Percentiles rank a stretch among this genome's conserved stretches.
Evolutionary conservation across 2,797 vertebrate species (phyloP).

Genomic region (Liasis olivaceus): DNA sequence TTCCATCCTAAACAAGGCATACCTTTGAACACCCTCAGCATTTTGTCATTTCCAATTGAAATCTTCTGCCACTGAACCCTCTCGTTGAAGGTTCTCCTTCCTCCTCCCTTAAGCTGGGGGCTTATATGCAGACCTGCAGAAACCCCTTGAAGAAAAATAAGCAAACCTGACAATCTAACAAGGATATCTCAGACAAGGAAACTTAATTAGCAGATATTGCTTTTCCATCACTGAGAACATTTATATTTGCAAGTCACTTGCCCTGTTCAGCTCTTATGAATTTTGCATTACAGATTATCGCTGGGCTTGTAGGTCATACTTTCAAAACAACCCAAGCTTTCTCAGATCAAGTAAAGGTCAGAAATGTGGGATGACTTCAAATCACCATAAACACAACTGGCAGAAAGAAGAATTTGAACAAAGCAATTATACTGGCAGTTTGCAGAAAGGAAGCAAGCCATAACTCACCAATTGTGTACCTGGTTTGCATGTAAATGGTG

Average conservation of each 20-base stretch:
- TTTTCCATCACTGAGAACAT: neutral
- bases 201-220: conserved; percentile 30
- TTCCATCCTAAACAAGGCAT: neutral
- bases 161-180: neutral
- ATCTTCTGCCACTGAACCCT: too few relatives aligned
- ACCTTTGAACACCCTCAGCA: too few relatives aligned
- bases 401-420: neutral
- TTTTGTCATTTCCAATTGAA: neutral
- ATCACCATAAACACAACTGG: accelerated
- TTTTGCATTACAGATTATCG: neutral
- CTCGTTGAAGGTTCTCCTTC: too few relatives aligned
- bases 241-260: neutral
- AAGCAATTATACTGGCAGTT: neutral
- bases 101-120: neutral
- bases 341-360: conserved; percentile 18
- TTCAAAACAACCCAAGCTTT: neutral
- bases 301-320: neutral
- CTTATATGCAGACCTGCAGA: neutral
- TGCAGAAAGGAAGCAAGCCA: neutral
- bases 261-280: conserved; percentile 16
- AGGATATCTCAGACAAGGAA: too few relatives aligned
- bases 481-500: neutral
- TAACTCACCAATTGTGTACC: too few relatives aligned
- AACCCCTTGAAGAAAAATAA: neutral
- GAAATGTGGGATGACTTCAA: neutral